Percentiles rank a stretch among this genome's conserved stretches.
Evolutionary conservation across 1,140 invertebrate species (phyloP).

Genomic region (Sinonovacula constricta): DNA sequence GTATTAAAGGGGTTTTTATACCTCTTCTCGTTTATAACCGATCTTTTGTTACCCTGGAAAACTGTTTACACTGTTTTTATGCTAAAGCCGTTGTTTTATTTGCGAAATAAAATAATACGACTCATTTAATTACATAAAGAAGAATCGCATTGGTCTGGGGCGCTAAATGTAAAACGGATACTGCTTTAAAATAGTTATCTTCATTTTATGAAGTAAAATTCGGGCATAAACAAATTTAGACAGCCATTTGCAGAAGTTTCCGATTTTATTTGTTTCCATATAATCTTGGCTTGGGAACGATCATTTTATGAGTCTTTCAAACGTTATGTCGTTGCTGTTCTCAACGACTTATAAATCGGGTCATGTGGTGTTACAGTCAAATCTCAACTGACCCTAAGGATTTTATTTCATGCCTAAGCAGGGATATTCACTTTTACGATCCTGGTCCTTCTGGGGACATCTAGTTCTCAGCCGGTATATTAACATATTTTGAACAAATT

Average conservation of each 20-base stretch:
- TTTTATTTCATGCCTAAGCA: too few relatives aligned
- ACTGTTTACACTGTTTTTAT: slow-evolving; percentile 53
- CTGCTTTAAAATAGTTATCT: slow-evolving; percentile 45
- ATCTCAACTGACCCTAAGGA: too few relatives aligned
- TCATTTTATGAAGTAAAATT: slow-evolving; percentile 28
- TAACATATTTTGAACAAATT: slow-evolving; percentile 40
- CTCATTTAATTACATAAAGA: slow-evolving; percentile 51
- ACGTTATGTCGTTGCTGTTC: too few relatives aligned
- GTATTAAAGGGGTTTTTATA: slow-evolving; percentile 44
- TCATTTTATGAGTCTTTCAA: slow-evolving; percentile 46
- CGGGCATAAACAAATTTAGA: slow-evolving; percentile 44
- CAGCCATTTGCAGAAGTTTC: slow-evolving; percentile 19
- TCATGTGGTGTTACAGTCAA: too few relatives aligned
- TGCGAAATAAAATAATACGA: slow-evolving; percentile 55
- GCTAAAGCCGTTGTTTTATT: slow-evolving; percentile 55
- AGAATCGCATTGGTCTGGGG: slow-evolving; percentile 48
- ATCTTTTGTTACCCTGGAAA: slow-evolving; percentile 37
- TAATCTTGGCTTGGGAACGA: slow-evolving; percentile 12
- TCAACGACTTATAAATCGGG: too few relatives aligned
- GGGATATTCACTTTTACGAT: too few relatives aligned
- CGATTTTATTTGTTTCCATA: slow-evolving; percentile 48
- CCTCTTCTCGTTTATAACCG: slow-evolving; percentile 1
- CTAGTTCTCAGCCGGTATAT: slow-evolving; percentile 33
- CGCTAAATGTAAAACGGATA: slow-evolving; percentile 46
- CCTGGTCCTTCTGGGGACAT: too few relatives aligned